Evolutionary conservation across 2,797 vertebrate species (phyloP).

Genomic region (Acrossocheilus fasciatus): DNA sequence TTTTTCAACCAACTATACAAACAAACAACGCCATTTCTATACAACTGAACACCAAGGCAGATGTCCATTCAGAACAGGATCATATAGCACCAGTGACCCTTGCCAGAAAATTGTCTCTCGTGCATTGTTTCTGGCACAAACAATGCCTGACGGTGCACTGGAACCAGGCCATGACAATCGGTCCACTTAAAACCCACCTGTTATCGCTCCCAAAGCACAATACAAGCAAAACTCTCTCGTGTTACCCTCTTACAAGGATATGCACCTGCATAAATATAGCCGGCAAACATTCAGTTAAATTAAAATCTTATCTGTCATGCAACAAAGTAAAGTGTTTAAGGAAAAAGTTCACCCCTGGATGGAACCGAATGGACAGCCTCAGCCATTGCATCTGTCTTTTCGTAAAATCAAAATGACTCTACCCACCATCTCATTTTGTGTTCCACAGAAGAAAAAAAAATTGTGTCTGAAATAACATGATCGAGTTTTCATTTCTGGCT

Average conservation of each 20-base stretch:
- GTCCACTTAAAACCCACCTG: background rate
- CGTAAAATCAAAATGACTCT: background rate
- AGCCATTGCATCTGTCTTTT: background rate
- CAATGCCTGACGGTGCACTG: constrained; percentile 16
- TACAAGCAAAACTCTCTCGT: background rate
- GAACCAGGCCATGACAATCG: background rate
- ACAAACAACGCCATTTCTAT: constrained; percentile 14
- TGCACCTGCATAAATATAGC: background rate
- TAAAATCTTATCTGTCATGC: background rate
- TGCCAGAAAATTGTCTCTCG: constrained; percentile 21
- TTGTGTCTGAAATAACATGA: background rate
- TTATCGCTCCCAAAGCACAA: background rate
- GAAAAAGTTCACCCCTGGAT: background rate
- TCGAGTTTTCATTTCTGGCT: background rate
- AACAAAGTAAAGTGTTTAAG: background rate
- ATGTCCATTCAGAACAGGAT: constrained; percentile 14
- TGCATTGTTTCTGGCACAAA: constrained; percentile 45
- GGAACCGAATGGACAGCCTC: background rate
- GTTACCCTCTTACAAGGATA: background rate
- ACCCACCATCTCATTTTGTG: background rate
- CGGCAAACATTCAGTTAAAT: background rate
- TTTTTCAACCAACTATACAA: background rate
- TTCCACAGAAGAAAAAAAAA: background rate
- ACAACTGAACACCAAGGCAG: constrained; percentile 24
- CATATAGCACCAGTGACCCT: constrained; percentile 42